phyloP scores from a whole-genome alignment of 1,140 invertebrate genomes.

The Drosophila ogumai region DNA sequence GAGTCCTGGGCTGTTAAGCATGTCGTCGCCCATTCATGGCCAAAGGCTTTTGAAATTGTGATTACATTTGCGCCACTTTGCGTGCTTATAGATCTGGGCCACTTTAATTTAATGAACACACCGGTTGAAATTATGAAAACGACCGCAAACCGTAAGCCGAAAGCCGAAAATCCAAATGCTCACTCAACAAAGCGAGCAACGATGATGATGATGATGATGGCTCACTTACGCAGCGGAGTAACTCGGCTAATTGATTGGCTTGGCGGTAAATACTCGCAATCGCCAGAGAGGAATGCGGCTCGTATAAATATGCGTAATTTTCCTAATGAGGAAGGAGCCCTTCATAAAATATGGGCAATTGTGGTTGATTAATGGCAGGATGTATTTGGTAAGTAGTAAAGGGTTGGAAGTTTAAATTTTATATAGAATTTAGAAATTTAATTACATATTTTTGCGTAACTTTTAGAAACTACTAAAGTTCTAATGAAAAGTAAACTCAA shows the following conservation, averaged over 20 bases:
- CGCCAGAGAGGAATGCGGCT: slow-evolving; percentile 4
- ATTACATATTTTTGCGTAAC: background rate
- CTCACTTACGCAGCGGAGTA: slow-evolving; percentile 11
- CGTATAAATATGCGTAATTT: slow-evolving; percentile 4
- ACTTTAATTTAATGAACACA: slow-evolving; percentile 72
- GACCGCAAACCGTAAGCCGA: slow-evolving; percentile 34
- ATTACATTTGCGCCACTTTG: slow-evolving; percentile 69
- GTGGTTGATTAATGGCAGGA: slow-evolving; percentile 10
- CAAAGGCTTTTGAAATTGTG: slow-evolving; percentile 60
- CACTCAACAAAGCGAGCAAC: slow-evolving; percentile 17
- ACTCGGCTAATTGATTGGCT: slow-evolving; percentile 29
- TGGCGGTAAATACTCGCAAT: slow-evolving; percentile 7
- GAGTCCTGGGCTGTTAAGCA: slow-evolving; percentile 54
- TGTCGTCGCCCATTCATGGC: slow-evolving; percentile 58
- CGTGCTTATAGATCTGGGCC: slow-evolving; percentile 75
- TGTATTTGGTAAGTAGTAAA: background rate
- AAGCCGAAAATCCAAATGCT: slow-evolving; percentile 34
- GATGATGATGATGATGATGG: slow-evolving; percentile 7
- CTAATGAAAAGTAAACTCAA: background rate
- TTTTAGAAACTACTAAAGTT: background rate
- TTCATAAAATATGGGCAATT: slow-evolving; percentile 9
- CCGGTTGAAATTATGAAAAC: slow-evolving; percentile 59
- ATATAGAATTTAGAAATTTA: background rate
- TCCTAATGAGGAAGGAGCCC: background rate
- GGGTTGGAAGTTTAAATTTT: background rate